A percentile compares a stretch with the other conserved stretches of the same genome.
These are phyloP conservation scores for Agonum fuliginosum DNA, from an alignment of 2,888 invertebrate genomes.

Conservation along the genomic window DNA sequence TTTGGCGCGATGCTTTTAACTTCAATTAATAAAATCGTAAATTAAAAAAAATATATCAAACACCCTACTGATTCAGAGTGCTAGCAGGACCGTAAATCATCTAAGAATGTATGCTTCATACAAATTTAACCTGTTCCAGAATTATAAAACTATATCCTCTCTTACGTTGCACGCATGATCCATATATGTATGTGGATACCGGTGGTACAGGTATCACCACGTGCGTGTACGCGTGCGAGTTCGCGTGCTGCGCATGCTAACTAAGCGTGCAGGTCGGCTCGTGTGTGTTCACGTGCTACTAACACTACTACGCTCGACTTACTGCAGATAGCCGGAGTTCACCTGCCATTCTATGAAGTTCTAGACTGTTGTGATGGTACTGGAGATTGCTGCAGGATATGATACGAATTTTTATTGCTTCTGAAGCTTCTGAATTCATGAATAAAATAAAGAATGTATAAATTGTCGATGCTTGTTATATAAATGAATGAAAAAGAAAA, in stretches of 20 bases:
- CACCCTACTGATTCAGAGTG: too few relatives aligned
- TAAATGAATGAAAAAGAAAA: too few relatives aligned
- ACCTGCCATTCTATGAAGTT: constrained; percentile 38
- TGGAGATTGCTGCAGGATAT: constrained; percentile 13
- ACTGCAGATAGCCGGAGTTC: background rate
- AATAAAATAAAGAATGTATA: too few relatives aligned
- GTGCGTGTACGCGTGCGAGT: constrained; percentile 34
- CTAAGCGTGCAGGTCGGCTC: background rate
- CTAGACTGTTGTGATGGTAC: background rate
- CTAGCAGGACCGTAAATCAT: too few relatives aligned
- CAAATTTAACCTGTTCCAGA: background rate
- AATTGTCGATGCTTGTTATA: too few relatives aligned
- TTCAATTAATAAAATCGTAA: too few relatives aligned
- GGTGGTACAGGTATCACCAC: background rate
- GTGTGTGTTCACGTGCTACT: constrained; percentile 36
- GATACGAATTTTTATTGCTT: constrained; percentile 27
- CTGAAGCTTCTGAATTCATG: constrained; percentile 10
- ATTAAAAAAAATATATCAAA: too few relatives aligned
- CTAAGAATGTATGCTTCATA: too few relatives aligned
- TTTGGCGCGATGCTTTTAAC: too few relatives aligned
- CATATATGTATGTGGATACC: constrained; percentile 14
- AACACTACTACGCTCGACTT: constrained; percentile 14
- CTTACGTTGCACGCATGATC: background rate
- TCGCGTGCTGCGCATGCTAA: background rate
- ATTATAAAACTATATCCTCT: background rate